A percentile compares a stretch with the other conserved stretches of the same genome.
Conservation (phyloP, 2,888 invertebrate genomes). For the Zhuqinia jingwanae region DNA sequence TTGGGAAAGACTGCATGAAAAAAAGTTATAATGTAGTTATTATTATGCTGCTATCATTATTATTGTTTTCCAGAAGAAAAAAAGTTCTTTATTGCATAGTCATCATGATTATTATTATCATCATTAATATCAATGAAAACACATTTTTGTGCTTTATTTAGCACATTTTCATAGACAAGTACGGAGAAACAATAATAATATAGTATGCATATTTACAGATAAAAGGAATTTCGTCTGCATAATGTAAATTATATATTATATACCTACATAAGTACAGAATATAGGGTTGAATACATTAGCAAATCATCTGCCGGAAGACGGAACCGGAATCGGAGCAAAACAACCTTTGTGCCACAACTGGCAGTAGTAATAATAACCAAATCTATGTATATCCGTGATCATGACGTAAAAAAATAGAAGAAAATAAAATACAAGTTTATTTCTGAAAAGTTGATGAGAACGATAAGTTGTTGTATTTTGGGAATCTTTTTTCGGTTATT, state of each 20-base stretch:
- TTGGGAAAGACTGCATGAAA: too few relatives aligned
- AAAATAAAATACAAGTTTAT: neutral
- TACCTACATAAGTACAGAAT: too few relatives aligned
- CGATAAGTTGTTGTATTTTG: too few relatives aligned
- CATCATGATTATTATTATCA: neutral
- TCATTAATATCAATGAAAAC: slow-evolving; percentile 17
- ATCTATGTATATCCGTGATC: slow-evolving; percentile 7
- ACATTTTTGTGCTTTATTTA: slow-evolving; percentile 55
- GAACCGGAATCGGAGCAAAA: neutral
- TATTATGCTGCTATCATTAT: slow-evolving; percentile 13
- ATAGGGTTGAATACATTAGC: neutral
- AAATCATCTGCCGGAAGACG: slow-evolving; percentile 6
- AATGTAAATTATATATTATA: too few relatives aligned
- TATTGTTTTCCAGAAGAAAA: slow-evolving; percentile 35
- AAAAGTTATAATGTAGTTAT: slow-evolving; percentile 23
- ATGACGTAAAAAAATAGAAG: neutral
- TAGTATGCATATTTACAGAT: too few relatives aligned
- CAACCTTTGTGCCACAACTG: neutral
- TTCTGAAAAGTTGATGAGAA: neutral
- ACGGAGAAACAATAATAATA: neutral
- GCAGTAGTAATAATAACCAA: neutral
- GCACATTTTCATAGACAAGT: slow-evolving; percentile 22
- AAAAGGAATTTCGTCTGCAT: too few relatives aligned
- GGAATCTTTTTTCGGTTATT: too few relatives aligned
- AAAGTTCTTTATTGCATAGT: slow-evolving; percentile 43